Evolutionary conservation across 2,113 vertebrate genomes (phyloP), one percentile per base, ranked within the genome.

Genomic region (Podarcis cretensis): DNA sequence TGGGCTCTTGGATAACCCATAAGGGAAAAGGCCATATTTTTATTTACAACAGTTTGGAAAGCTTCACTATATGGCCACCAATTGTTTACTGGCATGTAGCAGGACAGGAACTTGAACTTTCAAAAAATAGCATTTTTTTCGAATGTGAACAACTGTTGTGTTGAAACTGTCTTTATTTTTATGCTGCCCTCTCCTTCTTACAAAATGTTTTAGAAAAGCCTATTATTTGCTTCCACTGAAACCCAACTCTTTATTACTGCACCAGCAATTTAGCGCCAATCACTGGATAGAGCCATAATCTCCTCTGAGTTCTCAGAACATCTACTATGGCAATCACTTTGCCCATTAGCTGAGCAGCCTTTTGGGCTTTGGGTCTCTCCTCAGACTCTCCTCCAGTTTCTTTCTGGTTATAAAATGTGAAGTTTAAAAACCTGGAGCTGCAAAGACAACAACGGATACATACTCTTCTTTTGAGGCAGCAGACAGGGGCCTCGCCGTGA

Each of bases 401-500:
- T 85, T 91, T 90, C 92, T 21, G 20, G 63, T 84, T 95, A 93
- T 94, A 94, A 96, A 96, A 92, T 94, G 94, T 91, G 92, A 95
- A 95, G 90, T 95, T 93, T 87, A 89, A 93, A 92, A 96, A 94
- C 83, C 84, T 82, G 95, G 88, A 2, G 63, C 91, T 48, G 12
- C 84, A 89, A 93, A 94, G 95, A 95, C 89, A 94, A 95, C 82
- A 74, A 93, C 93, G 89, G 92, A 94, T 93, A 89, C 0, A 0
- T 80, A 89, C 87, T 92, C 90, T 90, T 90, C 94, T 93, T 95
- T 94, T 65, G 87, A 91, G 94, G 87, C 92, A 91, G 93, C 94
- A 96, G 93, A 93, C 93, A 95, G 93, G 92, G 95, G 95, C 95
- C 93, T 92, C 92, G 92, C 92, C 78, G 81, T 23, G 88, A 96